Evolutionary conservation across 2,888 invertebrate genomes (phyloP).

Genomic region (Xylocampa areola): DNA sequence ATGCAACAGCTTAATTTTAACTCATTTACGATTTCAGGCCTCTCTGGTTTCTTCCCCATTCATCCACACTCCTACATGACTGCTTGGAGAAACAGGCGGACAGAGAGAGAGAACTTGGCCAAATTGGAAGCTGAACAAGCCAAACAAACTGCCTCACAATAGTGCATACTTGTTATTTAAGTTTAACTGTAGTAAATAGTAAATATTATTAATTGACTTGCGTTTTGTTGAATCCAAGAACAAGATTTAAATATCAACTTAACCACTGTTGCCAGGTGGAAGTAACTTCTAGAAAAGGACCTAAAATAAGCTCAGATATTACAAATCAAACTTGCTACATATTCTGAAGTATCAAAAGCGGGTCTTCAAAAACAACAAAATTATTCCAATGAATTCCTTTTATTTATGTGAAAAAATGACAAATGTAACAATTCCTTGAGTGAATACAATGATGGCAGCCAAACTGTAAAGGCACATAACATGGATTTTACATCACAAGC

Average conservation of each 20-base stretch:
- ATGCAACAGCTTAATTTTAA: neutral
- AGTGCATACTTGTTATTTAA: conserved; percentile 38
- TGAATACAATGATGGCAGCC: conserved; percentile 75
- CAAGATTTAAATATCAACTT: no score
- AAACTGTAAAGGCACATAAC: conserved; percentile 78
- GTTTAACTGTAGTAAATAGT: conserved; percentile 35
- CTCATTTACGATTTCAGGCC: conserved; percentile 78
- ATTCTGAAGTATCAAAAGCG: no score
- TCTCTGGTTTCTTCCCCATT: conserved; percentile 95
- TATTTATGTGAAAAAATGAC: conserved; percentile 83
- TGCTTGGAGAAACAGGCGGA: conserved; percentile 93
- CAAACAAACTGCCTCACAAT: conserved; percentile 59
- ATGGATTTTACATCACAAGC: conserved; percentile 67
- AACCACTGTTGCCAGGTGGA: no score
- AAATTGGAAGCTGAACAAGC: conserved; percentile 72
- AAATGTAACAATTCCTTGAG: conserved; percentile 75
- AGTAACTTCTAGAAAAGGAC: no score
- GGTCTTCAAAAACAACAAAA: conserved; percentile 54
- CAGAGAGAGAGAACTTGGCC: conserved; percentile 68
- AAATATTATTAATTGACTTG: conserved; percentile 17
- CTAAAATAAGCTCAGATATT: no score
- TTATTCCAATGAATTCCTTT: conserved; percentile 82
- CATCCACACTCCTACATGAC: conserved; percentile 95
- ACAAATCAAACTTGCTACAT: no score
- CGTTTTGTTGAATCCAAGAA: neutral